Base-by-base conservation (phyloP, 2,888 invertebrate species). In the Xylota sylvarum region DNA sequence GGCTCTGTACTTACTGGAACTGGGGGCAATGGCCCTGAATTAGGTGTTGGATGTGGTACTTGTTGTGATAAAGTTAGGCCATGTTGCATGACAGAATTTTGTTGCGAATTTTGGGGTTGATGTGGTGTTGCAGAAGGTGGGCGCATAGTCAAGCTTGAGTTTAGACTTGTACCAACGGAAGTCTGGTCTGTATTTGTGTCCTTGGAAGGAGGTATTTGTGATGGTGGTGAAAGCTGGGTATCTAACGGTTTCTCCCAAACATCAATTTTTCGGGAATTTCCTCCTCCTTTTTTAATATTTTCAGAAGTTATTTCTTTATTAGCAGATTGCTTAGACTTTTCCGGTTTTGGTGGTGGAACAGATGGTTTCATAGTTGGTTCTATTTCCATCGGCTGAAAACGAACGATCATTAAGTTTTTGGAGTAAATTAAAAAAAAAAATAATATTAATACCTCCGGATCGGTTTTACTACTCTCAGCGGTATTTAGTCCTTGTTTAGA, bases 141-240 rank as follows among this genome's bases (percentile, higher is more conserved):
- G 35, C 82, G 76, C 94, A 0, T 65, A 55, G 52, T 76, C 2
- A 72, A 35, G 46, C 23, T 79, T 52, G 64, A 35, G 23, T 37
- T 82, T 37, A 40, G 14, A 64, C 56, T 84, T 27, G 43, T 14
- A 9, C 32, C 43, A 5, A n/a, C 64, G 2, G 27, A 43, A 12
- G 60, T 12, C 19, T 62, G 82, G 52, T 76, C 80, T 9, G 37
- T 2, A 43, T 23, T 27, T n/a, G 58, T 32, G 0, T 82, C 86
- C 60, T 91, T 95, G 95, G 89, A 93, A 95, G 79, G 94, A 94
- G 90, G 94, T 94, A 91, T 94, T 95, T 89, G 89, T 77, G 76
- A 88, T 30, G 88, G 88, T 12, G 89, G 84, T 79, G 78, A 95
- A 95, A 70, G 94, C 95, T 3, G 90, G 93, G 35, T 93, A 94